Evolutionary conservation across 2,797 vertebrate genomes (phyloP).

Genomic region (Cyclura pinguis): DNA sequence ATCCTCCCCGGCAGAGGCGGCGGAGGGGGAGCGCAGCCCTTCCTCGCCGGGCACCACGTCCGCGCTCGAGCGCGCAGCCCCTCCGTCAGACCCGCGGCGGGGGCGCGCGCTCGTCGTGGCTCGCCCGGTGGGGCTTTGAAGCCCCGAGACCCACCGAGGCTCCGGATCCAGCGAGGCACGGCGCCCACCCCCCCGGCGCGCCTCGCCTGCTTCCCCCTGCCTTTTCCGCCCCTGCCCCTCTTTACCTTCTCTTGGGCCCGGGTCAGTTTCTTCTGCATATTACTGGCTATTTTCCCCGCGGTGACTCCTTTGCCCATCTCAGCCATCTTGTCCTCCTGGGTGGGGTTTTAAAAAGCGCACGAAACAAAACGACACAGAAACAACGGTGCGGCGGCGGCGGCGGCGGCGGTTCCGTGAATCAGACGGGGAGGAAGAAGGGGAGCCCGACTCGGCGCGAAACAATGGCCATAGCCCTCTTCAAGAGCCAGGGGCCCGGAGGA

Average conservation of each 20-base stretch:
- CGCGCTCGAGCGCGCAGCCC: too few species aligned
- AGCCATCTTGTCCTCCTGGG: constrained; percentile 88
- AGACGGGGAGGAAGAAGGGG: constrained; percentile 39
- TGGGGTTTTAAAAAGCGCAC: background rate
- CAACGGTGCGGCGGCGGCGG: constrained; percentile 6
- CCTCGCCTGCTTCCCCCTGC: background rate
- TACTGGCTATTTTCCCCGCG: constrained; percentile 96
- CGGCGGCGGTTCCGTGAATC: constrained; percentile 36
- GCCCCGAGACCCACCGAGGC: too few species aligned
- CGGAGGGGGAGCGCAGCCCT: too few species aligned
- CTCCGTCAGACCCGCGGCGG: too few species aligned
- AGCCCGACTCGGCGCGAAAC: constrained; percentile 56
- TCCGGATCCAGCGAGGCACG: background rate
- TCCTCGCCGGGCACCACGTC: too few species aligned
- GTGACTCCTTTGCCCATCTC: constrained; percentile 97
- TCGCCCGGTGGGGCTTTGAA: background rate
- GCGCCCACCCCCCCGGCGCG: background rate
- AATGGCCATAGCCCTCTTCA: constrained; percentile 63
- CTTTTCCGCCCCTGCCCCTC: background rate
- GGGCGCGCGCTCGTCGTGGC: too few species aligned
- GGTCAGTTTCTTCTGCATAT: constrained; percentile 97
- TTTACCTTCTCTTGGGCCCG: constrained; percentile 97
- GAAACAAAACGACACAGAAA: too few species aligned
- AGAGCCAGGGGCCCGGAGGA: constrained; percentile 45
- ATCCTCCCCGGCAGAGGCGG: background rate